Percentiles rank a stretch among this genome's conserved stretches.
Evolutionary conservation across 2,113 vertebrate genomes (phyloP).

Genomic region (Diadophis punctatus): DNA sequence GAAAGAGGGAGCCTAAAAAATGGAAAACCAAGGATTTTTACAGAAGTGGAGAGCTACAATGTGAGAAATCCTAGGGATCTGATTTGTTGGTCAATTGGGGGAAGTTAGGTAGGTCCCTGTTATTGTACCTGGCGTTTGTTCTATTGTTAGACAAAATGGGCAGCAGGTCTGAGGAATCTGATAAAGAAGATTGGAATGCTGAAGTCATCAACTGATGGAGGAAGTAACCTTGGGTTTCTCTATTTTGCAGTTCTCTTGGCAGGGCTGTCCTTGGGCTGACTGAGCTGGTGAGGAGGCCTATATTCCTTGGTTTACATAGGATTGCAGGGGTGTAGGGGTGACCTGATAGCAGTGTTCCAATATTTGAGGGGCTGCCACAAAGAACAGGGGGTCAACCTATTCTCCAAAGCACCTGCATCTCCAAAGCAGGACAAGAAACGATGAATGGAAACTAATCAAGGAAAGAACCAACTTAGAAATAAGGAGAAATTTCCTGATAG

Average conservation of each 20-base stretch:
- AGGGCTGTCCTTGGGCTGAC: background rate
- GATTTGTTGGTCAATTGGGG: background rate
- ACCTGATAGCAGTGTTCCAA: too few relatives aligned
- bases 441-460: too few relatives aligned
- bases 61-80: background rate
- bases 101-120: background rate
- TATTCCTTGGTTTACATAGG: background rate
- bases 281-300: background rate
- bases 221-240: background rate
- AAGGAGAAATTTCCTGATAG: too few relatives aligned
- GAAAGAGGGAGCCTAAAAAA: background rate
- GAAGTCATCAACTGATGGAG: background rate
- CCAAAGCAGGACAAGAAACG: too few relatives aligned
- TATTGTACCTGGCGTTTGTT: background rate
- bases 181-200: background rate
- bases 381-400: too few relatives aligned
- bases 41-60: background rate
- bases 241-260: background rate
- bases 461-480: too few relatives aligned
- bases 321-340: too few relatives aligned
- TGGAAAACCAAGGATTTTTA: background rate
- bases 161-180: background rate
- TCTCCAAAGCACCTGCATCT: too few relatives aligned
- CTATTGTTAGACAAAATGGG: background rate
- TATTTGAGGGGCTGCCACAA: too few relatives aligned